Evolutionary conservation across 1,140 invertebrate species (phyloP).

Genomic region (Leptestheria dahalacensis): DNA sequence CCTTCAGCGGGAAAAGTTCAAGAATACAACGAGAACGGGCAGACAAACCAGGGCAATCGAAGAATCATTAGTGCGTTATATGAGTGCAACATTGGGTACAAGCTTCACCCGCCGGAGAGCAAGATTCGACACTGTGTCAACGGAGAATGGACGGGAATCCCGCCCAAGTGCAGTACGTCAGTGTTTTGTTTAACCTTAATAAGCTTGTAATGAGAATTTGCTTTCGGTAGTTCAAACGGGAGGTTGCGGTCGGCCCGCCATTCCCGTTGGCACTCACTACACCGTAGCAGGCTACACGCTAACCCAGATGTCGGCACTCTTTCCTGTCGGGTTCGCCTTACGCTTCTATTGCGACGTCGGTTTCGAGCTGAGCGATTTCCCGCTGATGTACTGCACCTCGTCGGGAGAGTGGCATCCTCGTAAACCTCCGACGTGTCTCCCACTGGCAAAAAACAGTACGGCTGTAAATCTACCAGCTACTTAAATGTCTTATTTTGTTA

Average conservation of each 20-base stretch:
- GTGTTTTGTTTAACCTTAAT: not conserved
- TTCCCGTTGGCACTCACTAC: not conserved
- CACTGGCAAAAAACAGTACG: not conserved
- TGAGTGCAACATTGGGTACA: not conserved
- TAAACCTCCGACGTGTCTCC: not conserved
- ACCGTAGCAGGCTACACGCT: not conserved
- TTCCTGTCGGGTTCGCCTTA: not conserved
- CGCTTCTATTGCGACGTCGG: not conserved
- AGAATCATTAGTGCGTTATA: not conserved
- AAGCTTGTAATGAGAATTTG: not conserved
- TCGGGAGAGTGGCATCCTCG: not conserved
- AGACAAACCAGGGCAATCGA: not conserved
- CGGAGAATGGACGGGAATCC: not conserved
- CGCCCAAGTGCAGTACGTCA: slow-evolving; percentile 5
- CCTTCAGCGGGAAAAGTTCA: not conserved
- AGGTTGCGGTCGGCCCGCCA: not conserved
- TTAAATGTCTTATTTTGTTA: not conserved
- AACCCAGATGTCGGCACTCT: not conserved
- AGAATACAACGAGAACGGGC: not conserved
- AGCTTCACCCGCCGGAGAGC: slow-evolving; percentile 5
- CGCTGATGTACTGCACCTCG: not conserved
- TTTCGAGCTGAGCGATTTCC: not conserved
- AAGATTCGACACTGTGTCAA: not conserved
- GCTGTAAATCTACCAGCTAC: not conserved
- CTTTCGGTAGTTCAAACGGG: not conserved